phyloP scores from a whole-genome alignment of 2,888 invertebrate genomes.

The Pecten maximus region DNA sequence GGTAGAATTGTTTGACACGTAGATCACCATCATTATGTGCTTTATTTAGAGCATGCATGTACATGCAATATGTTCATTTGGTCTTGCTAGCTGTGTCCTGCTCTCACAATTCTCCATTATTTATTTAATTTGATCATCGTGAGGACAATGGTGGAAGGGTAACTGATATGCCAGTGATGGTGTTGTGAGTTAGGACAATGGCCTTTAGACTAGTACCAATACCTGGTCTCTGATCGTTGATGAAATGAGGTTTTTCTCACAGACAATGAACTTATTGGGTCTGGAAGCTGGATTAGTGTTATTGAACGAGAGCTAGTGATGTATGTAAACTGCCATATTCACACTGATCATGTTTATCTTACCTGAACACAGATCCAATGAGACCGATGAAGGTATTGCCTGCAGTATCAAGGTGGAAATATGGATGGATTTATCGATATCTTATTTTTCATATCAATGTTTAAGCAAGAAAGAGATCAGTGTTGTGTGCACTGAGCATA shows the following conservation, averaged over 20 bases:
- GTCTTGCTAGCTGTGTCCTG: not conserved
- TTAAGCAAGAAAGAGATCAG: not conserved
- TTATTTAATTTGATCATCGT: not conserved
- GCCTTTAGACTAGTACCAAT: not conserved
- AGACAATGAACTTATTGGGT: not conserved
- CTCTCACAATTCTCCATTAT: not conserved
- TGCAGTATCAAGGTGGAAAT: not conserved
- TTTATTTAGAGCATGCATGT: not conserved
- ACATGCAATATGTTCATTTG: not conserved
- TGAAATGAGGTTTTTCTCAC: not conserved
- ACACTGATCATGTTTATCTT: not conserved
- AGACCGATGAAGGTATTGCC: not conserved
- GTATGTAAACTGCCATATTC: not conserved
- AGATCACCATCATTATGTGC: not conserved
- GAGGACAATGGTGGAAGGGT: not conserved
- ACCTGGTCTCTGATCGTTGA: not conserved
- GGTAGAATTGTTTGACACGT: not conserved
- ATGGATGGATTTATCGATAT: not conserved
- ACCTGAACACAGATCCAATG: slow-evolving; percentile 5
- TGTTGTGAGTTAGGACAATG: not conserved
- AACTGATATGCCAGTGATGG: not conserved
- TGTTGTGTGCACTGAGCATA: not conserved
- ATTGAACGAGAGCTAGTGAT: not conserved
- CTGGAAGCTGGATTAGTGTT: not conserved
- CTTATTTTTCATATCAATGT: not conserved